Percentiles rank a stretch among this genome's conserved stretches.
Evolutionary conservation across 2,888 invertebrate species (phyloP).

Genomic region (Clanis bilineata): DNA sequence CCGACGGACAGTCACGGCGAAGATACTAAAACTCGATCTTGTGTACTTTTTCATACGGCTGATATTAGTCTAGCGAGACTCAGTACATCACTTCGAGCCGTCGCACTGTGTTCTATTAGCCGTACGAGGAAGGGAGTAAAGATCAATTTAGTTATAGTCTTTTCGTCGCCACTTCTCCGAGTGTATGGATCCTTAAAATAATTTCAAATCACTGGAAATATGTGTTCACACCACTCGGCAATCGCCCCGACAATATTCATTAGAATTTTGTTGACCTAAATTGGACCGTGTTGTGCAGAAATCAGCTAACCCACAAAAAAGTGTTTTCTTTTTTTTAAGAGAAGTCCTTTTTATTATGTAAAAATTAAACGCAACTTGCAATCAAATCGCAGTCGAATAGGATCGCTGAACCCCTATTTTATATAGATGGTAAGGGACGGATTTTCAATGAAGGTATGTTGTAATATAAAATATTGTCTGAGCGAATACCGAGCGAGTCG

Average conservation of each 20-base stretch:
- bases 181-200: background rate
- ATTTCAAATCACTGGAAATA: background rate
- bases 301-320: no score
- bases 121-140: no score
- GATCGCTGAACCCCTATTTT: background rate
- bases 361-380: no score
- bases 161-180: background rate
- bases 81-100: background rate
- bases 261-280: no score
- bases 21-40: background rate
- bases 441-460: background rate
- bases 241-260: constrained; percentile 16
- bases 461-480: background rate
- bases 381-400: background rate
- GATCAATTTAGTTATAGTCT: background rate
- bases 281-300: no score
- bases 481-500: background rate
- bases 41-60: background rate
- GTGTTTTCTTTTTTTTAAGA: no score
- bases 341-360: no score
- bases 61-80: background rate
- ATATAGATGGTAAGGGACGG: background rate
- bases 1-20: background rate
- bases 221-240: background rate
- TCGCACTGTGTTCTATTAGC: no score